Evolutionary conservation across 2,888 invertebrate genomes (phyloP), one percentile per base, ranked within the genome.

Genomic region (Drosophila sordidapex): DNA sequence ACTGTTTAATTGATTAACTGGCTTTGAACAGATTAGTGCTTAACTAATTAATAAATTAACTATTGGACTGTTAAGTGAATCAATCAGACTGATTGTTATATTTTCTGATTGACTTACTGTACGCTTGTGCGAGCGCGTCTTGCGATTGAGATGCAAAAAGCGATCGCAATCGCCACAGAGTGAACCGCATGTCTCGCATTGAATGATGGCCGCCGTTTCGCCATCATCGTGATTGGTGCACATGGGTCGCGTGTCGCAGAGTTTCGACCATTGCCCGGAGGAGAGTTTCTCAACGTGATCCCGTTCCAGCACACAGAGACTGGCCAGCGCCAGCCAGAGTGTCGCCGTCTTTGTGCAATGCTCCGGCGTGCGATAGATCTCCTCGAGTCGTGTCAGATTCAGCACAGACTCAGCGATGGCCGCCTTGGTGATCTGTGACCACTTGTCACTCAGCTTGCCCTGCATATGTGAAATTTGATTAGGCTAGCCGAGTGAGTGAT

Each of bases 211-310:
- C 18, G 96, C 95, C 0, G 99, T 99, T 91, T 97, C 95, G 1
- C 97, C 97, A 92, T 99, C 99, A 91, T 99, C 99, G 93, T 99
- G 99, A 93, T 99, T 99, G 59, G 95, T 96, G 93, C 99, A 99
- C 76, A 96, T 96, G 10, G 98, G 97, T 91, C 98, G 94, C 4
- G 94, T 92, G 59, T 94, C 94, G 1, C 93, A 93, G 3, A 92
- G 87, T 84, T 96, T 95, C 82, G 95, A 95, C 96, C 97, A 97
- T 85, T 97, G 96, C 0, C 96, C 96, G 33, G 96, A 96, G 0
- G 96, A 96, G 38, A 96, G 93, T 70, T 95, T 93, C 70, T 98
- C 98, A 1, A 98, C 97, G 91, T 99, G 98, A 74, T 98, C 97
- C 65, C 97, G 96, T 88, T 98, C 98, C 77, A 99, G 94, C 4